Base-by-base conservation (phyloP, 2,888 invertebrate species). In the Fragum sueziense region DNA sequence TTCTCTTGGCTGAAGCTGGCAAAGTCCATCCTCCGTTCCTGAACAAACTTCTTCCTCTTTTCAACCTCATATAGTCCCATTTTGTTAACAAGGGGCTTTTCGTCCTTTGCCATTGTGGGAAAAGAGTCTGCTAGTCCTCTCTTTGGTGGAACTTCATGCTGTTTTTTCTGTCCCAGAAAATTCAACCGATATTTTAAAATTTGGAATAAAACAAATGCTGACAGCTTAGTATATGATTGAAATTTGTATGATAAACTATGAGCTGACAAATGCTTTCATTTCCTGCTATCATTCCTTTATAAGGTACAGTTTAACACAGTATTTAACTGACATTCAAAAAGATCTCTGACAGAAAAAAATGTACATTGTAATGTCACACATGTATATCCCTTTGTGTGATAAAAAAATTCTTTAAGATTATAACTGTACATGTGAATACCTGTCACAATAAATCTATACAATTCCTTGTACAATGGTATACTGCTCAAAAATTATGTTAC, bases 11-110 rank as follows among this genome's bases (percentile, higher is more conserved):
- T 59, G 61, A 41, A 79, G 14, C 79, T 73, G 29, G 61, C 34
- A 33, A 84, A 78, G 14, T 84, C 84, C 54, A 77, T 84, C 41
- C 34, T 72, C 33, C 74, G 65, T 61, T 80, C 70, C 25, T 69
- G 70, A 22, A 47, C 9, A 31, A 84, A 69, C 37, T 77, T 80
- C 70, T 81, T 54, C 67, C 51, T 76, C 2, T 74, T 79, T 54
- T 81, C 79, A 9, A 27, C 25, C 29, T 84, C 84, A 72, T 84
- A 84, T 7, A 22, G 41, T 22, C 81, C 84, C 80, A 84, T 76
- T 1, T 65, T 69, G 34, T 76, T 61, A 25, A 81, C 70, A 17
- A 84, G 62, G 2, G 80, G 84, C 6, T 59, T 76, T 70, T 84
- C 84, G 22, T 79, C 65, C 25, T 27, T 27, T 20, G 65, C 65